Evolutionary conservation across 2,888 invertebrate genomes (phyloP), one percentile per base, ranked within the genome.

Genomic region (Dascillus cervinus): DNA sequence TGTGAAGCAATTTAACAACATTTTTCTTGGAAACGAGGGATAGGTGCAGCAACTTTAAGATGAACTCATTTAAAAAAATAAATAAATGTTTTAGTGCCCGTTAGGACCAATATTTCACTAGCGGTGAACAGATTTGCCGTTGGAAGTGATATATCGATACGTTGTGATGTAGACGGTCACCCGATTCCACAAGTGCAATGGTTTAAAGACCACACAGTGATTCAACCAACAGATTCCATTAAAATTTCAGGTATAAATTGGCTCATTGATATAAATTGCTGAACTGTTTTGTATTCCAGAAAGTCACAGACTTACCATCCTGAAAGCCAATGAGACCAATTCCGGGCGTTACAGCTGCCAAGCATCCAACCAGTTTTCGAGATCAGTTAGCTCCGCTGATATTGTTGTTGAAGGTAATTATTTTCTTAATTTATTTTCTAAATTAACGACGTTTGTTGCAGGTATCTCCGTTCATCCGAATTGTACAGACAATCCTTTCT

Each of bases 401-500:
- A 75, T 94, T 47, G 70, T 61, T 37, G 79, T 94, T 20, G 77
- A 83, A 72, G 88, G 91, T 90, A 67, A 6, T 4, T 17, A 17
- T 17, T 17, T 17, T 6, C 4, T 17, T 17, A 6, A n/a, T 12
- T 6, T 12, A 24, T 11, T 4, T 1, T 12, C 32, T 22, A 14
- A 36, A 24, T 29, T 34, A 15, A 31, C 24, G 17, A 32, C 20
- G 17, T 22, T 31, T 30, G 11, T 34, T 48, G 1, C 68, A 88
- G 88, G 79, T 37, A 61, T 81, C 28, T 76, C 75, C 53, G 74
- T 91, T 27, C 80, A 84, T 50, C 77, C 83, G 6, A 78, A 77
- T 52, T 95, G 95, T 61, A 80, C 78, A 26, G 94, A 95, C 67
- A 90, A 83, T 58, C 77, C 79, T 22, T 83, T 77, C 72, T 87